Evolutionary conservation across 2,797 vertebrate species (phyloP).

Genomic region (Gallinago solitaria): DNA sequence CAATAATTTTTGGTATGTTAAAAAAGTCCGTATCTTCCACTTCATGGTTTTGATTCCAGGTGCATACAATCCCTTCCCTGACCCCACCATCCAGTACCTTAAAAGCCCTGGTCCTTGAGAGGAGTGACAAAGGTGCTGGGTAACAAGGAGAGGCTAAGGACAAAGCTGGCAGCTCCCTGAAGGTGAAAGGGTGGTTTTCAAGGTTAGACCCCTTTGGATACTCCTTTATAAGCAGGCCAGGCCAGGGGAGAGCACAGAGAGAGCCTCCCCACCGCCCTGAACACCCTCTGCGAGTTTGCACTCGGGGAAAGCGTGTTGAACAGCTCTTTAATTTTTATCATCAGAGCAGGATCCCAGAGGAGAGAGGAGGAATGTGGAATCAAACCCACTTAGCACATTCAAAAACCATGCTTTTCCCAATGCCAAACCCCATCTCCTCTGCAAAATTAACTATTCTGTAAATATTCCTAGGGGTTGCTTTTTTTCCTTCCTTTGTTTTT

Average conservation of each 20-base stretch:
- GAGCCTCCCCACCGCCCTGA: background rate
- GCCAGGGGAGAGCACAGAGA: background rate
- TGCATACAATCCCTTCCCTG: background rate
- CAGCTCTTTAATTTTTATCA: background rate
- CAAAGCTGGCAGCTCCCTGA: background rate
- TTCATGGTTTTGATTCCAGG: constrained; percentile 23
- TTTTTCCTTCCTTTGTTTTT: background rate
- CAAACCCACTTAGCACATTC: constrained; percentile 34
- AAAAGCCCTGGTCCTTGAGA: background rate
- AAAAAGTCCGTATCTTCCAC: constrained; percentile 60
- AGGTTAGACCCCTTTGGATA: background rate
- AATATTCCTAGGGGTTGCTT: constrained; percentile 7
- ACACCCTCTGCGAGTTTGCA: background rate
- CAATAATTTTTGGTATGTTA: constrained; percentile 71
- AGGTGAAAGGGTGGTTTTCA: background rate
- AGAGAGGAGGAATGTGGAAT: constrained; percentile 10
- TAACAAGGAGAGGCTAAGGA: background rate
- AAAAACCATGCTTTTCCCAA: constrained; percentile 15
- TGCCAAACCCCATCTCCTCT: constrained; percentile 31
- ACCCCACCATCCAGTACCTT: constrained; percentile 11
- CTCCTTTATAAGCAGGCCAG: background rate
- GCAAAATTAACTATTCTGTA: constrained; percentile 24
- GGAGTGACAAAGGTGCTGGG: background rate
- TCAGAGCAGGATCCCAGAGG: background rate
- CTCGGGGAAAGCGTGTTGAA: background rate